phyloP scores from a whole-genome alignment of 1,140 invertebrate genomes.

The Chrysomallon squamiferum region DNA sequence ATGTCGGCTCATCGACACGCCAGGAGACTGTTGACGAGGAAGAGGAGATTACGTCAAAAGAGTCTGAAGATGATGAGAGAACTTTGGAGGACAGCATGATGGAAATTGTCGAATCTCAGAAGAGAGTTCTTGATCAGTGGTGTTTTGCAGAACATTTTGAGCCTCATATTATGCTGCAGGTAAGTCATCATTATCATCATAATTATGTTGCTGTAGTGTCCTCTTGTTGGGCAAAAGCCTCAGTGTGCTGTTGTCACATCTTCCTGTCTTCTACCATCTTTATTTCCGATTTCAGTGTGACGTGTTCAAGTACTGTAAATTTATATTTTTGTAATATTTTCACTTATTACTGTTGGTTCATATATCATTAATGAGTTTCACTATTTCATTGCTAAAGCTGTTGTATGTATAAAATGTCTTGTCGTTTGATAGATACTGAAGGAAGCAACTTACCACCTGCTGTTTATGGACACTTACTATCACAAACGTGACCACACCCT shows the following conservation, averaged over 20 bases:
- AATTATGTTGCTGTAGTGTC: too few relatives aligned
- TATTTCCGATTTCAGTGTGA: too few relatives aligned
- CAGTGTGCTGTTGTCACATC: too few relatives aligned
- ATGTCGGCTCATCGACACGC: constrained; percentile 23
- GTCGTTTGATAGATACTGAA: constrained; percentile 51
- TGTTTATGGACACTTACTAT: constrained; percentile 60
- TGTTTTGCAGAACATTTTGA: constrained; percentile 62
- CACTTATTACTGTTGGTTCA: too few relatives aligned
- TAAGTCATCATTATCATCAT: constrained; percentile 26
- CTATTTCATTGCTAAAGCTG: too few relatives aligned
- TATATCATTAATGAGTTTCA: too few relatives aligned
- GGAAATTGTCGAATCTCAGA: constrained; percentile 53
- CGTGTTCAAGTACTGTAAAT: too few relatives aligned
- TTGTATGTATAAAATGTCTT: too few relatives aligned
- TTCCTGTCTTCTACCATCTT: too few relatives aligned
- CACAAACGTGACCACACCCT: constrained; percentile 59
- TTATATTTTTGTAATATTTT: too few relatives aligned
- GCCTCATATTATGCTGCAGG: constrained; percentile 57
- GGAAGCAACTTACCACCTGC: constrained; percentile 49
- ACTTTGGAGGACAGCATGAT: constrained; percentile 46
- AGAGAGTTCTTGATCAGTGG: constrained; percentile 60
- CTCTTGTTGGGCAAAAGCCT: too few relatives aligned
- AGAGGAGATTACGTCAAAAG: constrained; percentile 18
- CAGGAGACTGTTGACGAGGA: constrained; percentile 20
- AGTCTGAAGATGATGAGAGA: constrained; percentile 27